Conservation (phyloP, 2,888 invertebrate genomes). For the Lithosia quadra region DNA sequence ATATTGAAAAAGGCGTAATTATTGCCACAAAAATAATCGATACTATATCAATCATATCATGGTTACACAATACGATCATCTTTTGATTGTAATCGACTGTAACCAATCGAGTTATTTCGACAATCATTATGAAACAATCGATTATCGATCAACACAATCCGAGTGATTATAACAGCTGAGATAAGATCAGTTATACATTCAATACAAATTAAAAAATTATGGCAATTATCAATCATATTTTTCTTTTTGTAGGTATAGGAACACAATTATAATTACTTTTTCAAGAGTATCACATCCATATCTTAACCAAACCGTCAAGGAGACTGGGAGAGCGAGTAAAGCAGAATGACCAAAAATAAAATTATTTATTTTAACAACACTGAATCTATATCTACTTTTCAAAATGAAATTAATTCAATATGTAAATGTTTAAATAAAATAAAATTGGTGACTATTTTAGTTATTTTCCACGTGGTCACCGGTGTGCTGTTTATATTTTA, state of each 20-base stretch:
- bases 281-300: neutral
- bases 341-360: too few species aligned
- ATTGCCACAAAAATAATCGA: slow-evolving; percentile 15
- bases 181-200: slow-evolving; percentile 51
- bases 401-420: neutral
- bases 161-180: slow-evolving; percentile 60
- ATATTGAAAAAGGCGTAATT: neutral
- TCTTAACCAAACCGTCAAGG: neutral
- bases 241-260: neutral
- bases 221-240: slow-evolving; percentile 20
- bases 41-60: slow-evolving; percentile 25
- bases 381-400: neutral
- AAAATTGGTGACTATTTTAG: neutral
- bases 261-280: neutral
- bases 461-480: neutral
- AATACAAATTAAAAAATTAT: slow-evolving; percentile 42
- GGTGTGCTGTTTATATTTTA: neutral
- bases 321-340: neutral
- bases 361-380: neutral
- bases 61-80: slow-evolving; percentile 42
- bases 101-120: slow-evolving; percentile 52
- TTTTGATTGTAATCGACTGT: slow-evolving; percentile 45
- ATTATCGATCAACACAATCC: slow-evolving; percentile 56
- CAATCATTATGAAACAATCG: slow-evolving; percentile 62
- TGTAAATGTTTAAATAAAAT: neutral